A percentile compares a stretch with the other conserved stretches of the same genome.
Evolutionary conservation across 2,113 vertebrate genomes (phyloP).

Genomic region (Murina feae): DNA sequence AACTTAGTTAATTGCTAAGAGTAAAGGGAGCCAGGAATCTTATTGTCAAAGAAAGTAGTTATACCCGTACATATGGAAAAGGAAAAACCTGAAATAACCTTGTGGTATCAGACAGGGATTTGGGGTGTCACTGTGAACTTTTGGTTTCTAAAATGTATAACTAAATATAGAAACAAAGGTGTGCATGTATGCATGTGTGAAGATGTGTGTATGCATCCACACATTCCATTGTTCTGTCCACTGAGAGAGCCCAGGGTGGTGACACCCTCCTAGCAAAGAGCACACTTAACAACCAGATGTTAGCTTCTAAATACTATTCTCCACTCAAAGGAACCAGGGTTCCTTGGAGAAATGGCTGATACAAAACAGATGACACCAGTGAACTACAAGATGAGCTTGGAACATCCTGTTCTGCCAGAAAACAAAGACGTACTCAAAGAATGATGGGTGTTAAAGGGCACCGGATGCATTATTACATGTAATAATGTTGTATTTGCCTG

Average conservation of each 20-base stretch:
- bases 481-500: too few species aligned
- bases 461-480: background rate
- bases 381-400: background rate
- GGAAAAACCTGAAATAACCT: background rate
- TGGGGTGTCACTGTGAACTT: background rate
- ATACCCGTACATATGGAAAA: background rate
- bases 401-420: background rate
- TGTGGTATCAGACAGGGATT: background rate
- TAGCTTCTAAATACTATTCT: constrained; percentile 29
- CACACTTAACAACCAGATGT: background rate
- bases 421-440: background rate
- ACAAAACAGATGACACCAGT: background rate
- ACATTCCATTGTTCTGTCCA: background rate
- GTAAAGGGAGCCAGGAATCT: background rate
- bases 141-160: background rate
- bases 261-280: background rate
- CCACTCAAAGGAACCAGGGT: background rate
- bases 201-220: background rate
- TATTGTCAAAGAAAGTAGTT: background rate
- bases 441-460: background rate
- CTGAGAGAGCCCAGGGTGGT: background rate
- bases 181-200: background rate
- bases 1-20: background rate
- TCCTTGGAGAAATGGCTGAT: background rate
- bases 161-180: background rate